A percentile compares a stretch with the other conserved stretches of the same genome.
Conservation (phyloP, 1,140 invertebrate species). For the Ceratosolen fusciceps region DNA sequence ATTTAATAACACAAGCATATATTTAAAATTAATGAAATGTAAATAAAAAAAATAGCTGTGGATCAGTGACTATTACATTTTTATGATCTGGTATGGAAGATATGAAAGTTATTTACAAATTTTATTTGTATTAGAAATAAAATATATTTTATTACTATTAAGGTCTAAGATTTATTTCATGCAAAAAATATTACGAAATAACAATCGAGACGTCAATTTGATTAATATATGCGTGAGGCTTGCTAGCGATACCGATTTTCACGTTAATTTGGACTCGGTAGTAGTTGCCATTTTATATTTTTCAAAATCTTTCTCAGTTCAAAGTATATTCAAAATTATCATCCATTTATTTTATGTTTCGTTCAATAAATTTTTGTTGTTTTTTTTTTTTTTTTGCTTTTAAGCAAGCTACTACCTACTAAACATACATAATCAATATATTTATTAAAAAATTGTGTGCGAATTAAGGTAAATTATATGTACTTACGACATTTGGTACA, state of each 20-base stretch:
- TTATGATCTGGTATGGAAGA: neutral
- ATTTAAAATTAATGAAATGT: conserved; percentile 12
- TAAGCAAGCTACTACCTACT: no score
- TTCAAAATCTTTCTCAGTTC: no score
- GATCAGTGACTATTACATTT: neutral
- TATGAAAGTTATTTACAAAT: conserved; percentile 7
- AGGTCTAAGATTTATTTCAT: neutral
- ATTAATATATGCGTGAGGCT: neutral
- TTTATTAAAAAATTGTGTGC: no score
- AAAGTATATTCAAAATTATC: no score
- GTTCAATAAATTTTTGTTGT: no score
- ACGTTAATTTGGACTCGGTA: conserved; percentile 9
- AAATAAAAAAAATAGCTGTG: conserved; percentile 27
- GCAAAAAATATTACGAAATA: conserved; percentile 1
- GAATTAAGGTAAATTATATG: no score
- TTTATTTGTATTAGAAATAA: conserved; percentile 21
- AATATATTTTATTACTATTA: conserved; percentile 17
- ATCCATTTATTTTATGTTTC: no score
- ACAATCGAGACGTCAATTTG: neutral
- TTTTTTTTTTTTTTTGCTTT: no score
- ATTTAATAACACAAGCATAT: neutral
- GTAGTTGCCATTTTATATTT: conserved; percentile 31
- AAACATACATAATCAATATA: no score
- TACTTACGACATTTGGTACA: no score
- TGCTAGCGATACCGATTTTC: neutral